Percentiles rank a stretch among this genome's conserved stretches.
Conservation (phyloP, 2,888 invertebrate species). For the Malachius bipustulatus region DNA sequence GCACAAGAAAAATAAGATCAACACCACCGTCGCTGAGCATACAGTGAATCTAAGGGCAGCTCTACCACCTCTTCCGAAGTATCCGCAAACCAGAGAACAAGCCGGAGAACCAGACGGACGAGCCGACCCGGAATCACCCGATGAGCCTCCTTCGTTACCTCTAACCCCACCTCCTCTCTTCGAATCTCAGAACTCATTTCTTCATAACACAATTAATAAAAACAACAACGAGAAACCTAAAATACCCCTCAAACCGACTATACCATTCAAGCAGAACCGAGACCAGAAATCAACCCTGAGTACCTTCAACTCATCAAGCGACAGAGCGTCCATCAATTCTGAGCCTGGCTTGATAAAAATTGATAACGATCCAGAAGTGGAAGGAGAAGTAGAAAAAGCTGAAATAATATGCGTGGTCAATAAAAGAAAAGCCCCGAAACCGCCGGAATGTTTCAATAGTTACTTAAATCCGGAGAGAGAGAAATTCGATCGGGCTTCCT, state of each 20-base stretch:
- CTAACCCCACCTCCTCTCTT: conserved; percentile 53
- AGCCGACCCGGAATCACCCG: conserved; percentile 64
- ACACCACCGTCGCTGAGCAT: conserved; percentile 19
- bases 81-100: conserved; percentile 53
- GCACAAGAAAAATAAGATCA: conserved; percentile 18
- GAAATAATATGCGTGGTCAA: conserved; percentile 44
- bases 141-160: conserved; percentile 58
- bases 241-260: conserved; percentile 57
- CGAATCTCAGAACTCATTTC: conserved; percentile 50
- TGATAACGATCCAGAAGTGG: too few species aligned
- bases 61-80: conserved; percentile 15
- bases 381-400: conserved; percentile 34
- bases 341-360: too few species aligned
- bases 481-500: conserved; percentile 57
- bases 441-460: conserved; percentile 41
- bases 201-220: conserved; percentile 40
- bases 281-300: too few species aligned
- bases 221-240: conserved; percentile 46
- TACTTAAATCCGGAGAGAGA: conserved; percentile 50
- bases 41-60: conserved; percentile 13
- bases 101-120: conserved; percentile 82
- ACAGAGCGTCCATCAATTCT: too few species aligned
- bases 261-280: too few species aligned
- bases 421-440: conserved; percentile 69
- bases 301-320: too few species aligned